Evolutionary conservation across 2,797 vertebrate species (phyloP), one percentile per base, ranked within the genome.

Genomic region (Falco biarmicus): DNA sequence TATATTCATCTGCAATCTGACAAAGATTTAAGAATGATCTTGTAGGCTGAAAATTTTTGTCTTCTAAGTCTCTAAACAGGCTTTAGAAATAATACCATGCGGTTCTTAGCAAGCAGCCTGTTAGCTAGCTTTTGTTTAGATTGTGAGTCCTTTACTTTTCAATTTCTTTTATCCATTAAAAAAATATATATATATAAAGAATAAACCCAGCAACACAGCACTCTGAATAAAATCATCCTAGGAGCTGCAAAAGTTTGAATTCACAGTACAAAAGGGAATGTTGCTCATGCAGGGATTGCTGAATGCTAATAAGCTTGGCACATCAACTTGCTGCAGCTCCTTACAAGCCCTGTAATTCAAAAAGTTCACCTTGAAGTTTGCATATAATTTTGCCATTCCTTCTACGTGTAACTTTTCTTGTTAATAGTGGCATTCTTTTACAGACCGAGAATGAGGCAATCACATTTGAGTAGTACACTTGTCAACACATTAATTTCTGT

Each of bases 291-390:
- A 88, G 77, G 43, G 29, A 87, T 39, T 63, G 48, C n/a, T 61
- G 88, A 96, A 97, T 95, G 82, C 68, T 97, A 97, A 95, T 81
- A 93, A 96, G 53, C 37, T 66, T 66, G 37, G 65, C 21, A 50
- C 10, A 39, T 85, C 83, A 89, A 32, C 87, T 94, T 86, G 48
- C 45, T 75, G 74, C 63, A 95, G 81, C 51, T 94, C 69, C 54
- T 92, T 95, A 54, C 12, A 84, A 83, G 69, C 76, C 57, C n/a
- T 93, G 7, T 74, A 85, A 93, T 95, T 95, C 89, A 79, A 39
- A 75, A 97, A 95, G 89, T 96, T 97, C 96, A 96, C 96, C 96
- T 97, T 97, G 93, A 96, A 92, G 37, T 93, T 94, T 88, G 28
- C 29, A 61, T 83, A 70, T 78, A 50, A 94, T 94, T 96, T 94